Evolutionary conservation across 2,797 vertebrate genomes (phyloP), one percentile per base, ranked within the genome.

Genomic region (Eupleurogrammus muticus): DNA sequence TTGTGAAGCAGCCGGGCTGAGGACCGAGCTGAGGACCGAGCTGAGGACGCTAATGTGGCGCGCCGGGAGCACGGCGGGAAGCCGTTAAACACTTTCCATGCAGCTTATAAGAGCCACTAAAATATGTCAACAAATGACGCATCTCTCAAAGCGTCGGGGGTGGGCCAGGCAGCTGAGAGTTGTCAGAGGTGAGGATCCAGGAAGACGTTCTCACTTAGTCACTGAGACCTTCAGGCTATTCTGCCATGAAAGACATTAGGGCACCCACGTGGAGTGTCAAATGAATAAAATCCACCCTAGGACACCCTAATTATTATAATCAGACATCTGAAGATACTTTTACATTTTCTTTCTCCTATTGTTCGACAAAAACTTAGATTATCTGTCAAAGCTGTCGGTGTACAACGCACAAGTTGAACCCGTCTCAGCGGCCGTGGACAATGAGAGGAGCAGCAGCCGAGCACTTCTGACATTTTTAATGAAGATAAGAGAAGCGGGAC

Each of bases 121-220:
- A 74, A 68, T 68, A 84, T 79, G 71, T 86, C 79, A 87, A 84
- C 77, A 83, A 32, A 76, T 71, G 63, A 84, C 13, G 9, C 48
- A 47, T 75, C 54, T 58, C 42, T 21, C n/a, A 58, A 61, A 70
- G 55, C 19, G 4, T 66, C 60, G 5, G 36, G 77, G 77, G 63
- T 69, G 62, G 65, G 44, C 50, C 53, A 51, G 67, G 62, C 50
- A 48, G 65, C 51, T 74, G 49, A 81, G 50, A 75, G 40, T 17
- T 62, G 7, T 49, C 47, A 73, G 65, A 62, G 35, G 48, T 28
- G 50, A 76, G 17, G 28, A 6, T 28, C 28, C 3, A 7, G 44
- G 11, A 48, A 44, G 64, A 75, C 4, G 17, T 58, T 32, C 61
- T 75, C 57, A 67, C 66, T 32, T 60, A 55, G 23, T 21, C 69